These are phyloP conservation scores for Phrynocephalus vlangalii DNA, from an alignment of 2,797 vertebrate genomes.

Conservation along the genomic window DNA sequence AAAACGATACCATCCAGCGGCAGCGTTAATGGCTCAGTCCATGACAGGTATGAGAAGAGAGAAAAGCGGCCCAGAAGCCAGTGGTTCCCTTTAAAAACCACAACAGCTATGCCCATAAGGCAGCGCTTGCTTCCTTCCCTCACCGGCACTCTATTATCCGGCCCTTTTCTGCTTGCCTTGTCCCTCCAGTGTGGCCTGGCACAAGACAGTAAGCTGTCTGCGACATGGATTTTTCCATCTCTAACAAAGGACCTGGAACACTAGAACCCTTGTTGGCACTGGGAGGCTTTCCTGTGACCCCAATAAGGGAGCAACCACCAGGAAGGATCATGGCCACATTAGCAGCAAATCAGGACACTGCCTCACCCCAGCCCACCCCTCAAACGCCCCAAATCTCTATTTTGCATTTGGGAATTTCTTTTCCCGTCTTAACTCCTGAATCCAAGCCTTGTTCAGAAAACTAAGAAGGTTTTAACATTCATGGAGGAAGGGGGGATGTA, in stretches of 20 bases:
- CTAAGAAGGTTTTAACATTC: slow-evolving; percentile 16
- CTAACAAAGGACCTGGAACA: slow-evolving; percentile 35
- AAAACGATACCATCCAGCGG: background rate
- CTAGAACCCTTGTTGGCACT: slow-evolving; percentile 33
- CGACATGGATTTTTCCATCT: slow-evolving; percentile 36
- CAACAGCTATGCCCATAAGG: background rate
- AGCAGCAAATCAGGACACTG: slow-evolving; percentile 6
- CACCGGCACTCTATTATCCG: background rate
- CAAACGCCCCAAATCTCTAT: background rate
- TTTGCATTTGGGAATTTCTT: slow-evolving; percentile 9
- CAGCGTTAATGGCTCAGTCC: too few relatives aligned
- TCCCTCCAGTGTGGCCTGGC: background rate
- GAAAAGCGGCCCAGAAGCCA: background rate
- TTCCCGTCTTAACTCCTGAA: background rate
- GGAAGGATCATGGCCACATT: slow-evolving; percentile 10
- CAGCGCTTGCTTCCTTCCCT: background rate
- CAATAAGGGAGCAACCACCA: slow-evolving; percentile 25
- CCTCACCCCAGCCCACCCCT: background rate
- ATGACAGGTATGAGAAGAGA: background rate
- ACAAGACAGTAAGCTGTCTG: slow-evolving; percentile 26
- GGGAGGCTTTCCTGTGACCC: slow-evolving; percentile 29
- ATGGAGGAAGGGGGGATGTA: background rate
- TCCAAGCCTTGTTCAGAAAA: slow-evolving; percentile 26
- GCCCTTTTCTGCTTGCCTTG: slow-evolving; percentile 10
- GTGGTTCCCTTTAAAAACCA: background rate